A percentile compares a stretch with the other conserved stretches of the same genome.
These are phyloP conservation scores for Limnephilus auricula DNA, from an alignment of 2,888 invertebrate genomes.

Conservation along the genomic window DNA sequence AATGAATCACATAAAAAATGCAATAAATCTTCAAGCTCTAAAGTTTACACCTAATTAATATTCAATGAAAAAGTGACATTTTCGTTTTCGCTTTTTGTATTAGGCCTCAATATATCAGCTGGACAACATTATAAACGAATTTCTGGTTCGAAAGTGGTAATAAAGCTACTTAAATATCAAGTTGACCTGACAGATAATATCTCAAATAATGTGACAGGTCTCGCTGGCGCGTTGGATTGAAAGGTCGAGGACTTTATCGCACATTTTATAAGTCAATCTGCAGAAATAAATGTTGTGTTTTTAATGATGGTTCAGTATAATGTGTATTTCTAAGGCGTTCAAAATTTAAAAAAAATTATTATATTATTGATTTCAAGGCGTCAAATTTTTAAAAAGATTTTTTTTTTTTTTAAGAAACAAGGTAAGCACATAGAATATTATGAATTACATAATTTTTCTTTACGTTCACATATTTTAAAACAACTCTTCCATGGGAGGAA, in stretches of 20 bases:
- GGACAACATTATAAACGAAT: neutral
- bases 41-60: neutral
- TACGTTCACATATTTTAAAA: too few species aligned
- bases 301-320: too few species aligned
- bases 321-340: too few species aligned
- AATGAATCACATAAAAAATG: neutral
- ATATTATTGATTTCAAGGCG: too few species aligned
- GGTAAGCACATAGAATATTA: too few species aligned
- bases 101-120: neutral
- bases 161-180: neutral
- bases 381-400: too few species aligned
- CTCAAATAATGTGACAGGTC: neutral
- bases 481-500: too few species aligned
- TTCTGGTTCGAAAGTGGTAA: neutral
- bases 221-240: neutral
- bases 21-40: neutral
- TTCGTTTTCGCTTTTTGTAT: neutral
- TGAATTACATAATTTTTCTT: too few species aligned
- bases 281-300: too few species aligned
- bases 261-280: neutral
- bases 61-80: neutral
- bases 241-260: neutral
- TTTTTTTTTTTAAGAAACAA: too few species aligned
- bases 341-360: too few species aligned
- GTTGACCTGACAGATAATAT: neutral